Evolutionary conservation across 2,113 vertebrate species (phyloP).

Genomic region (Ascaphus truei): DNA sequence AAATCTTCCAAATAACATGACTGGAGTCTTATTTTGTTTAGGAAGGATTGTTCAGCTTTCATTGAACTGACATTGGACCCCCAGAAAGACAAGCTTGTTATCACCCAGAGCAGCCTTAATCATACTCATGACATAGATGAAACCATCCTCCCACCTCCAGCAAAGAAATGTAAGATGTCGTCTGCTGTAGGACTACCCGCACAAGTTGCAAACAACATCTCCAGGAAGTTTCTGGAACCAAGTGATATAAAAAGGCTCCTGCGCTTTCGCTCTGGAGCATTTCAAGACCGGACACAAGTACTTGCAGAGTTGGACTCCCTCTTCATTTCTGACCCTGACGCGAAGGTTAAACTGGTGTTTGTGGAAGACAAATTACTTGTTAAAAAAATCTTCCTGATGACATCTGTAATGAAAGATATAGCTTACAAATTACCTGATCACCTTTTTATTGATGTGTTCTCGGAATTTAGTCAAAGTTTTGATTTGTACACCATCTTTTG

Average conservation of each 20-base stretch:
- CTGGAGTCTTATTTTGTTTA: neutral
- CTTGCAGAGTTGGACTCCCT: constrained; percentile 18
- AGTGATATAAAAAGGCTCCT: constrained; percentile 24
- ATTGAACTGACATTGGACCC: constrained; percentile 6
- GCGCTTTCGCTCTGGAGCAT: constrained; percentile 25
- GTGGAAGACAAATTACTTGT: constrained; percentile 55
- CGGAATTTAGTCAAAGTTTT: constrained; percentile 43
- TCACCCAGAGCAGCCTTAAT: neutral
- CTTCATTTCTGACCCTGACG: constrained; percentile 18
- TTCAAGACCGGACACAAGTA: constrained; percentile 28
- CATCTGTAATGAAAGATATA: constrained; percentile 42
- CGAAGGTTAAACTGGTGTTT: constrained; percentile 53
- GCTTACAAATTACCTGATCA: constrained; percentile 45
- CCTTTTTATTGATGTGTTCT: constrained; percentile 50
- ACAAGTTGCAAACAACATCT: constrained; percentile 32
- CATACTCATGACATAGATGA: constrained; percentile 7
- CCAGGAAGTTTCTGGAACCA: constrained; percentile 28
- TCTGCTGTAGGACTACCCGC: constrained; percentile 6
- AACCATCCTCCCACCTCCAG: neutral
- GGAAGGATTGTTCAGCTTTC: constrained; percentile 14
- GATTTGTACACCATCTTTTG: constrained; percentile 49
- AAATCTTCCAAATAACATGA: too few relatives aligned
- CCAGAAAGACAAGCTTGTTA: constrained; percentile 19
- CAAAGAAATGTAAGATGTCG: constrained; percentile 7
- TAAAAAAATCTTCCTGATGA: constrained; percentile 54